Conservation (phyloP, 2,113 vertebrate genomes). For the Condylura cristata region DNA sequence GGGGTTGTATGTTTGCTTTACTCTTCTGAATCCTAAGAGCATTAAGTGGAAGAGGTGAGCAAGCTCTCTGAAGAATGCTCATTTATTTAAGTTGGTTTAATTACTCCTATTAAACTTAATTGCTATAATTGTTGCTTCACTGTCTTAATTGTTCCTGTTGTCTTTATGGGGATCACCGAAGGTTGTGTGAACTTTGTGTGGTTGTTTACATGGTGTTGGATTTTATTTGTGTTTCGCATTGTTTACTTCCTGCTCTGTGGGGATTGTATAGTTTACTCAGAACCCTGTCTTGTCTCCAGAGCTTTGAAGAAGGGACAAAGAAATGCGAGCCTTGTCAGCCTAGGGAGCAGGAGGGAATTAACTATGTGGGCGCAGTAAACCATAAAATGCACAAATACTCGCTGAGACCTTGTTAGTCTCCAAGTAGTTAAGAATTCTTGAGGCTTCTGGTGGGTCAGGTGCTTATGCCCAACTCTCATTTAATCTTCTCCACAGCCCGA, state of each 20-base stretch:
- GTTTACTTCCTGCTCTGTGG: slow-evolving; percentile 30
- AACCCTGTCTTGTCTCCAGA: background rate
- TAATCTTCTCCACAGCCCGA: background rate
- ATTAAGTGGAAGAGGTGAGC: slow-evolving; percentile 30
- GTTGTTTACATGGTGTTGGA: background rate
- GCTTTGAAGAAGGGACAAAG: background rate
- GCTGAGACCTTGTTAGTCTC: background rate
- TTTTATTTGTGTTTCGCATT: background rate
- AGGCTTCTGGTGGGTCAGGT: background rate
- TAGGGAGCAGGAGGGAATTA: background rate
- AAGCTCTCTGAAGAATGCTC: slow-evolving; percentile 36
- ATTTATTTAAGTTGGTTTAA: slow-evolving; percentile 39
- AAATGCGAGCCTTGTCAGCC: background rate
- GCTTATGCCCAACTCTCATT: background rate
- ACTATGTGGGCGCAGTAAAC: background rate
- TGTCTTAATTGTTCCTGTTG: slow-evolving; percentile 31
- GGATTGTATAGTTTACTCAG: background rate
- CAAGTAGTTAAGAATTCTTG: no score
- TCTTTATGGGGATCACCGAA: slow-evolving; percentile 30
- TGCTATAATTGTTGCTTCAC: slow-evolving; percentile 50
- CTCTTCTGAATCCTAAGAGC: background rate
- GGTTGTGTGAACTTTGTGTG: background rate
- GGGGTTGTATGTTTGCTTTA: background rate
- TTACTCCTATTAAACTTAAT: slow-evolving; percentile 52
- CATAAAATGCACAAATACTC: background rate